Evolutionary conservation across 2,113 vertebrate species (phyloP).

Genomic region (Ceuthmochares aereus): DNA sequence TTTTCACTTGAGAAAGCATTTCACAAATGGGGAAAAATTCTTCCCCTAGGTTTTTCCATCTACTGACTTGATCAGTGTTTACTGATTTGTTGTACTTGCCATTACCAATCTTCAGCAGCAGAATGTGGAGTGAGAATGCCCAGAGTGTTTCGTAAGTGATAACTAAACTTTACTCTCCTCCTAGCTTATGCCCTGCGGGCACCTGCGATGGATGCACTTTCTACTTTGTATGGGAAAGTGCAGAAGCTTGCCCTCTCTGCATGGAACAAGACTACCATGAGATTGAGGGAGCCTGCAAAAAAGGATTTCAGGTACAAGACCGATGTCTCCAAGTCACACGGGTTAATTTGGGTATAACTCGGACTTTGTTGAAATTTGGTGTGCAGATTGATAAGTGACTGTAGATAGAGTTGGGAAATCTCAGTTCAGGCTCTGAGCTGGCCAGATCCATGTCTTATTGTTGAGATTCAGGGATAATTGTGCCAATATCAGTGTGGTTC

Average conservation of each 20-base stretch:
- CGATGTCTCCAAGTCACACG: not conserved
- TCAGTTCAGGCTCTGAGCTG: not conserved
- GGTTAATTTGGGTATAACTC: not conserved
- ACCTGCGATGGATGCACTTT: slow-evolving; percentile 95
- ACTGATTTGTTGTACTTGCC: not conserved
- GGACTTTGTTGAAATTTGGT: not conserved
- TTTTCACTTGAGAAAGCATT: not conserved
- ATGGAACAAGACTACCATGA: slow-evolving; percentile 88
- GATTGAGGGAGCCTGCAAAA: slow-evolving; percentile 93
- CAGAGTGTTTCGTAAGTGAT: not conserved
- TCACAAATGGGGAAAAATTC: not conserved
- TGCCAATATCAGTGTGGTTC: not conserved
- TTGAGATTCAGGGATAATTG: not conserved
- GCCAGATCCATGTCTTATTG: not conserved
- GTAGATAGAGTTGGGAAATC: not conserved
- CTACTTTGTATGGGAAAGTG: slow-evolving; percentile 93
- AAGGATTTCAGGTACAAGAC: slow-evolving; percentile 86
- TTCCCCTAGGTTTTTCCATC: not conserved
- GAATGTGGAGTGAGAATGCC: not conserved
- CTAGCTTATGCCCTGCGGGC: slow-evolving; percentile 89
- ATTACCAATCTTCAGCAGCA: not conserved
- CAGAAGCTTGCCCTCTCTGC: slow-evolving; percentile 93
- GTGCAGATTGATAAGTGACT: not conserved
- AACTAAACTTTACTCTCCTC: slow-evolving; percentile 8
- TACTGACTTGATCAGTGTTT: not conserved